These are phyloP conservation scores for Bombus impatiens DNA, from an alignment of 1,140 invertebrate genomes.

Conservation along the genomic window DNA sequence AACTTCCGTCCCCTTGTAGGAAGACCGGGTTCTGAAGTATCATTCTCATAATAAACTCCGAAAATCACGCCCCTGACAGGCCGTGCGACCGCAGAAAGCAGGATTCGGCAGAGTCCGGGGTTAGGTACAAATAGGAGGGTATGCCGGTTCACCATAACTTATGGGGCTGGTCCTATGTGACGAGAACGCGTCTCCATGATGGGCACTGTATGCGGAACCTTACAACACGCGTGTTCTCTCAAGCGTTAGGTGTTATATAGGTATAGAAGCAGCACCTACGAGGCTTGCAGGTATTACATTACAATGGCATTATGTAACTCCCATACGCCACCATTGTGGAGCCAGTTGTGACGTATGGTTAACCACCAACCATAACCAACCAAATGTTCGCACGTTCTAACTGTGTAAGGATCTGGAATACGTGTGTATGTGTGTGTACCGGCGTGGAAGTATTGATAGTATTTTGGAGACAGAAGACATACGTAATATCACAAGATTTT, in stretches of 20 bases:
- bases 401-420: background rate
- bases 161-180: conserved; percentile 49
- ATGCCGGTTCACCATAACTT: conserved; percentile 49
- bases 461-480: background rate
- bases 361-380: conserved; percentile 64
- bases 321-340: conserved; percentile 45
- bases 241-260: conserved; percentile 27
- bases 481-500: background rate
- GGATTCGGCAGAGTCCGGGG: background rate
- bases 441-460: background rate
- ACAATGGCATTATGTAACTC: conserved; percentile 64
- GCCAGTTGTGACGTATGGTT: conserved; percentile 55
- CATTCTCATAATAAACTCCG: conserved; percentile 41
- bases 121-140: conserved; percentile 56
- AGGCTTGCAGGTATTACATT: conserved; percentile 57
- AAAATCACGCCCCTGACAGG: conserved; percentile 63
- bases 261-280: conserved; percentile 29
- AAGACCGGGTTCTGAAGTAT: background rate
- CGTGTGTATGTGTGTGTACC: too few relatives aligned
- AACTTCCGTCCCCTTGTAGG: background rate
- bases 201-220: conserved; percentile 9
- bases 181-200: conserved; percentile 12
- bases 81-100: conserved; percentile 47
- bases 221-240: conserved; percentile 1
- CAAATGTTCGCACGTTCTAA: conserved; percentile 62